Evolutionary conservation across 1,140 invertebrate genomes (phyloP), one percentile per base, ranked within the genome.

Genomic region (Magallana angulata): DNA sequence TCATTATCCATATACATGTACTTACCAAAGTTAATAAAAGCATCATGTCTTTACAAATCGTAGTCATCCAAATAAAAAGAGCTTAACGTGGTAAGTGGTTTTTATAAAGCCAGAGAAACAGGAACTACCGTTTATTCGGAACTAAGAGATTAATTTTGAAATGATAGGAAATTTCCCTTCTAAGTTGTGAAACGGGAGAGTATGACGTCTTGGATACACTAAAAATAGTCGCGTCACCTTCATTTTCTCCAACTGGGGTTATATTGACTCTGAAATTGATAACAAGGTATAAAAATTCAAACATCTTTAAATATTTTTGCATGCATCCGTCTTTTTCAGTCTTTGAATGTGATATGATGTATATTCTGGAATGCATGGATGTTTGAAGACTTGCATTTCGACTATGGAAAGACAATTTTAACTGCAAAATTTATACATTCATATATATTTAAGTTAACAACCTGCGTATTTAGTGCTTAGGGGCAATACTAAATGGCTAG

Each of bases 91-190:
- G 24, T 30, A 76, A 9, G 24, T 76, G 24, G 68, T 30, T 36
- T 76, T 76, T 76, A 76, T 76, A 76, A 30, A 12, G 11, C 24
- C 24, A 12, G 24, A 6, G 18, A 30, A 76, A 76, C 68, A 76
- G 68, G 68, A 76, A 76, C 68, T 76, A 11, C 9, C 68, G 12
- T 76, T 30, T 76, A 2, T 12, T 76, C 68, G 68, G 68, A 76
- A 76, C 18, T 76, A 76, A 76, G 36, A 24, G 68, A 76, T 76
- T 76, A 62, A 62, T 62, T 62, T 48, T 62, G 36, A 76, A 30
- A 76, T 76, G 68, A 30, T 76, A 30, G 68, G 24, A 76, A 76
- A 76, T 30, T 76, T 76, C 68, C 68, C 68, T 76, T 76, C 68
- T 76, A 9, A 76, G 24, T 76, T 76, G 24, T 76, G 18, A n/a